Base-by-base conservation (phyloP, 1,140 invertebrate genomes). In the Danaus melanippus region DNA sequence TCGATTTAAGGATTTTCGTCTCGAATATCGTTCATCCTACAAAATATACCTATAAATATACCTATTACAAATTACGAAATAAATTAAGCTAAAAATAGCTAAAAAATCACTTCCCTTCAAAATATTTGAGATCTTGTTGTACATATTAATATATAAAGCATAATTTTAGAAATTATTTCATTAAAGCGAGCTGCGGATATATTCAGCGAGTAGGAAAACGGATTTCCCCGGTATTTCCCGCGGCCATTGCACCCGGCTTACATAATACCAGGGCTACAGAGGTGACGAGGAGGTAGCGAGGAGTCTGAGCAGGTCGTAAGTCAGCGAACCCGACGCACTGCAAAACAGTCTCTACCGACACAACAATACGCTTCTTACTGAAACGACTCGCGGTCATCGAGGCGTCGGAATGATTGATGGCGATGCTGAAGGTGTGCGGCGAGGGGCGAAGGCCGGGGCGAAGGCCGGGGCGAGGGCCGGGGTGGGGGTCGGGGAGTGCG, bases 231-330 rank as follows among this genome's bases (percentile, higher is more conserved):
- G 68, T 67, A 69, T 80, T 74, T 76, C 70, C 67, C 71, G 67
- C 77, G 79, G 80, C 76, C 79, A 83, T 83, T 83, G 83, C 79
- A 83, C 80, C 67, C 78, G 69, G 63, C 76, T 86, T 84, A 86
- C 67, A 71, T 86, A 86, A 84, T 64, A 82, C 78, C 67, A 76
- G 82, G 82, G 80, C 69, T 69, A 71, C 79, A 79, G 79, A 76
- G 70, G 83, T 79, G 74, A 69, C 62, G 62, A 73, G 76, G 76
- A 70, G 74, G 74, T 68, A 66, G 72, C 66, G 73, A 69, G 56
- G 55, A 53, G 49, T 42, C 15, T 48, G 54, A 56, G 58, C 62
- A 46, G 56, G 67, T 48, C 66, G 54, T 62, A 78, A 71, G 60
- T 64, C 51, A 51, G 56, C 43, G 49, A 52, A 32, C 56, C 41